Evolutionary conservation across 2,797 vertebrate genomes (phyloP).

Genomic region (Aldrovandia affinis): DNA sequence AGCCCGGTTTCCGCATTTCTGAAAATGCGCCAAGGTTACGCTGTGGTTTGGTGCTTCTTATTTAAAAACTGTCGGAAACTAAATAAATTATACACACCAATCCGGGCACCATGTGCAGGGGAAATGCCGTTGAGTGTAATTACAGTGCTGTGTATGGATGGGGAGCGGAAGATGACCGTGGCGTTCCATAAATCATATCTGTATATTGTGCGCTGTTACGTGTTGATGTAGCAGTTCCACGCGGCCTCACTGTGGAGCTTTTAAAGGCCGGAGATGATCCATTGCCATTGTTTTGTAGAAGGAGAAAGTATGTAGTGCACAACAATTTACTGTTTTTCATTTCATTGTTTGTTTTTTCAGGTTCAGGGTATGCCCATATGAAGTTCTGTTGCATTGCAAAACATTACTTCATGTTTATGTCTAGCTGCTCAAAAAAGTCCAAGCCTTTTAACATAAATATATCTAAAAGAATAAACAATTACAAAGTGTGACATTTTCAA

Average conservation of each 20-base stretch:
- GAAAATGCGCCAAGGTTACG: conserved; percentile 62
- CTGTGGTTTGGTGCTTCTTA: conserved; percentile 59
- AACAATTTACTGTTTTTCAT: conserved; percentile 52
- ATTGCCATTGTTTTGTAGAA: conserved; percentile 36
- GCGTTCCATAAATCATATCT: conserved; percentile 66
- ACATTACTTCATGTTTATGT: conserved; percentile 14
- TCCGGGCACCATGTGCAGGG: conserved; percentile 51
- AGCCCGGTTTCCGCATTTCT: conserved; percentile 42
- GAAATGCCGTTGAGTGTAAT: conserved; percentile 64
- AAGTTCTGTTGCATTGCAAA: conserved; percentile 48
- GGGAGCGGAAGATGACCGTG: conserved; percentile 48
- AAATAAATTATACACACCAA: conserved; percentile 70
- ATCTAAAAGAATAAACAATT: neutral
- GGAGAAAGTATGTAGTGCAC: conserved; percentile 39
- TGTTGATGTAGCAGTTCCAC: conserved; percentile 53
- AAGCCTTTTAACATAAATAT: neutral
- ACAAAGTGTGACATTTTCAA: neutral
- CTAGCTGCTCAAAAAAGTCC: neutral
- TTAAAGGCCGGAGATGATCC: conserved; percentile 39
- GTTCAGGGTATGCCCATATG: conserved; percentile 43
- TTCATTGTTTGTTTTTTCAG: conserved; percentile 40
- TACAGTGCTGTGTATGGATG: conserved; percentile 59
- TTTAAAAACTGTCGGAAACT: conserved; percentile 66
- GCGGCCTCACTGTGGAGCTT: conserved; percentile 39
- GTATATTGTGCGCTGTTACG: conserved; percentile 48